Evolutionary conservation across 2,888 invertebrate genomes (phyloP).

Genomic region (Heliconius cydno): DNA sequence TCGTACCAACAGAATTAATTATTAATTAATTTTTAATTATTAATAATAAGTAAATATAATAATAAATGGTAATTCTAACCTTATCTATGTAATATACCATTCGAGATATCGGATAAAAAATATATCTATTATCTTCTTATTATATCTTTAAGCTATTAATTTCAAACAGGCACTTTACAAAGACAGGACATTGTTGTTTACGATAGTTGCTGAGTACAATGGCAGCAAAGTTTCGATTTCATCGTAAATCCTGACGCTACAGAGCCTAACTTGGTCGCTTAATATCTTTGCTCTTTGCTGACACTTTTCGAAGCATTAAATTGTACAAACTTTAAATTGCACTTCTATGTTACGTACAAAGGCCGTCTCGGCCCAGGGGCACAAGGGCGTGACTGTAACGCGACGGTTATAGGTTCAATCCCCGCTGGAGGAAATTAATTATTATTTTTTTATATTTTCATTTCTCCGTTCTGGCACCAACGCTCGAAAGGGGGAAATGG

Average conservation of each 20-base stretch:
- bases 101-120: neutral
- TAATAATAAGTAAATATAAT: neutral
- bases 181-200: conserved; percentile 12
- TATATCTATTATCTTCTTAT: neutral
- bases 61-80: neutral
- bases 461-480: too few species aligned
- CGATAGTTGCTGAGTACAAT: neutral
- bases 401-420: too few species aligned
- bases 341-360: neutral
- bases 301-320: conserved; percentile 14
- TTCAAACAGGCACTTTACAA: neutral
- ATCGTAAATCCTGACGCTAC: conserved; percentile 14
- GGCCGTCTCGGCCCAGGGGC: too few species aligned
- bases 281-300: conserved; percentile 25
- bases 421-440: too few species aligned
- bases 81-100: too few species aligned
- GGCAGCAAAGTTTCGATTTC: conserved; percentile 20
- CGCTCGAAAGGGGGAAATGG: too few species aligned
- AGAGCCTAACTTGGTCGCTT: conserved; percentile 20
- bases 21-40: neutral
- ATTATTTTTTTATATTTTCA: too few species aligned
- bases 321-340: conserved; percentile 14
- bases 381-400: too few species aligned
- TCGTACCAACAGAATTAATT: neutral
- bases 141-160: neutral